These are phyloP conservation scores for Sebastolobus altivelis DNA, from an alignment of 2,797 vertebrate species.

Conservation along the genomic window DNA sequence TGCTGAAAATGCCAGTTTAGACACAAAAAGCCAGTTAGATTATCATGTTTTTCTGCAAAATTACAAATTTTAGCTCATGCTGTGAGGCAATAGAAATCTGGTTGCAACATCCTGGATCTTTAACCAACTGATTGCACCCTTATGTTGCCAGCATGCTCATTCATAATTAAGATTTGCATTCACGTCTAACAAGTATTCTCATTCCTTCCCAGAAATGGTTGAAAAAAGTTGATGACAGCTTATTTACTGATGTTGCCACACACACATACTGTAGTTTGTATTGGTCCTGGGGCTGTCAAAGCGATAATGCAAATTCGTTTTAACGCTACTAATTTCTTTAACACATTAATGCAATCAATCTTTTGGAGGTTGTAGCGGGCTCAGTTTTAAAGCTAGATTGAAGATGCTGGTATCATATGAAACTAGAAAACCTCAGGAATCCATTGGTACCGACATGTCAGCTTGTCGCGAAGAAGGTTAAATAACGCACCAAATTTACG, in stretches of 20 bases:
- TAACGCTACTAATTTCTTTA: no score
- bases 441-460: no score
- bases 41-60: slow-evolving; percentile 41
- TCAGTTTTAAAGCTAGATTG: no score
- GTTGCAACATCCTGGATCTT: slow-evolving; percentile 49
- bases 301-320: no score
- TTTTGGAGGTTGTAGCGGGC: no score
- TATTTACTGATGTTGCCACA: slow-evolving; percentile 39
- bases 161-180: slow-evolving; percentile 54
- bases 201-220: slow-evolving; percentile 27
- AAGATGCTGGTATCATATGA: no score
- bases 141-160: slow-evolving; percentile 53
- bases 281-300: not conserved
- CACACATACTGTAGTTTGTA: not conserved
- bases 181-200: slow-evolving; percentile 17
- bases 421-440: no score
- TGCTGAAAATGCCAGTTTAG: slow-evolving; percentile 30
- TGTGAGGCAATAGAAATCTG: slow-evolving; percentile 46
- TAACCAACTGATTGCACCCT: slow-evolving; percentile 54
- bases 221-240: slow-evolving; percentile 27
- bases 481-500: no score
- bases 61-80: slow-evolving; percentile 30
- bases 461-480: fast-evolving
- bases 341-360: no score
- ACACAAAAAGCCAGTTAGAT: slow-evolving; percentile 37